phyloP scores from a whole-genome alignment of 2,888 invertebrate species.

The Erpobdella octoculata region DNA sequence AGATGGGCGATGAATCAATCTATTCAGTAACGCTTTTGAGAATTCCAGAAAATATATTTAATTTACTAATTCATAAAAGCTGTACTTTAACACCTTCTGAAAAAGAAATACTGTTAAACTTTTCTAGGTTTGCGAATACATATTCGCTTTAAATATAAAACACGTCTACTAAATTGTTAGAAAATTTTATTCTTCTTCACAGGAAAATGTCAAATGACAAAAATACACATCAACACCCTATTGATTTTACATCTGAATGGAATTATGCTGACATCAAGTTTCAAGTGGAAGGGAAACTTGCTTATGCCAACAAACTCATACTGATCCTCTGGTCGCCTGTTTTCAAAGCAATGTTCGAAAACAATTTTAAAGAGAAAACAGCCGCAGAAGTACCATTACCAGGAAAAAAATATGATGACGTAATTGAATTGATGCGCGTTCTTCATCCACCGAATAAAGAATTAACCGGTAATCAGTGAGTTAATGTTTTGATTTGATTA shows the following conservation, averaged over 20 bases:
- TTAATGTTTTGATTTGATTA: not conserved
- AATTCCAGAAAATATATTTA: no score
- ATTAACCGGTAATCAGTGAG: constrained; percentile 34
- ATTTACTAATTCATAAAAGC: no score
- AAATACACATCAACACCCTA: not conserved
- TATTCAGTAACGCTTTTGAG: no score
- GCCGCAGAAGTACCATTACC: constrained; percentile 38
- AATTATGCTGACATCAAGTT: constrained; percentile 36
- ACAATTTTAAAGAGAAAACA: constrained; percentile 38
- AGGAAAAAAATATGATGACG: constrained; percentile 36
- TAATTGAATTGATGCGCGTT: constrained; percentile 36
- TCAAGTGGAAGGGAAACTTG: constrained; percentile 35
- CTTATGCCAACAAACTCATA: constrained; percentile 36
- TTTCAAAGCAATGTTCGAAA: constrained; percentile 38
- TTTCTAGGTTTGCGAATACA: no score
- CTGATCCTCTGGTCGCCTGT: constrained; percentile 40
- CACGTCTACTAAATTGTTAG: no score
- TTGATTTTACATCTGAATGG: constrained; percentile 30
- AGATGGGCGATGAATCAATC: no score
- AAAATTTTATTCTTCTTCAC: not conserved
- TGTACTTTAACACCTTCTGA: no score
- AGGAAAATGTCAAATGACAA: constrained; percentile 5
- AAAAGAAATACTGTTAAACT: no score
- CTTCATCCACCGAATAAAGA: constrained; percentile 39
- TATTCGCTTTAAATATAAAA: no score